Percentiles rank a stretch among this genome's conserved stretches.
Conservation (phyloP, 2,888 invertebrate genomes). For the Eilema griseolum region DNA sequence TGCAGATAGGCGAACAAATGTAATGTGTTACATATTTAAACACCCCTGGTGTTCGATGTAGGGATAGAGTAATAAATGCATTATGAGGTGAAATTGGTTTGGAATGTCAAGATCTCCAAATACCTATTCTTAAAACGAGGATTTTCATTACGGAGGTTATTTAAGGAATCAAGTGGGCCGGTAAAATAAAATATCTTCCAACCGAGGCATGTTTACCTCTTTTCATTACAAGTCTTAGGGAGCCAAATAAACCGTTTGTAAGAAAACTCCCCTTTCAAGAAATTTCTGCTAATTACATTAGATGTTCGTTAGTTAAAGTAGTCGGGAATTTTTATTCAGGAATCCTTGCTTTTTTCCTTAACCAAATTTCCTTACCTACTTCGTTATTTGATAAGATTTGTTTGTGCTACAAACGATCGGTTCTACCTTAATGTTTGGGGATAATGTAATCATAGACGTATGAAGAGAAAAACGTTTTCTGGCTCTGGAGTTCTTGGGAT, state of each 20-base stretch:
- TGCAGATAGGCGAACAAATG: neutral
- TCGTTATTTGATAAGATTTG: constrained; percentile 30
- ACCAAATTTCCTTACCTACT: constrained; percentile 37
- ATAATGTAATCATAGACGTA: neutral
- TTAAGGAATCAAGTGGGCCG: constrained; percentile 44
- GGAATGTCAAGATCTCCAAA: constrained; percentile 28
- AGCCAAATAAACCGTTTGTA: constrained; percentile 28
- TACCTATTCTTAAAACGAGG: constrained; percentile 45
- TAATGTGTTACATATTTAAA: neutral
- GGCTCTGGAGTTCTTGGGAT: neutral
- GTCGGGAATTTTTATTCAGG: constrained; percentile 33
- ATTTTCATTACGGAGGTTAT: constrained; percentile 56
- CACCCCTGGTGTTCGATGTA: neutral
- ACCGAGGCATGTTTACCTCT: constrained; percentile 34
- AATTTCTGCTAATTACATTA: constrained; percentile 39
- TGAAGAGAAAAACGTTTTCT: neutral
- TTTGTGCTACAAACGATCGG: constrained; percentile 13
- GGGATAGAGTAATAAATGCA: neutral
- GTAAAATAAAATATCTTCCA: constrained; percentile 37
- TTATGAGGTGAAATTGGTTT: constrained; percentile 8
- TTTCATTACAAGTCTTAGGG: constrained; percentile 34
- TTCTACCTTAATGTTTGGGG: neutral
- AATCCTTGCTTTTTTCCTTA: constrained; percentile 28
- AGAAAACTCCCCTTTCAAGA: constrained; percentile 29
- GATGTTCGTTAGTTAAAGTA: constrained; percentile 48